phyloP scores from a whole-genome alignment of 2,888 invertebrate species.

The Megastigmus dorsalis region DNA sequence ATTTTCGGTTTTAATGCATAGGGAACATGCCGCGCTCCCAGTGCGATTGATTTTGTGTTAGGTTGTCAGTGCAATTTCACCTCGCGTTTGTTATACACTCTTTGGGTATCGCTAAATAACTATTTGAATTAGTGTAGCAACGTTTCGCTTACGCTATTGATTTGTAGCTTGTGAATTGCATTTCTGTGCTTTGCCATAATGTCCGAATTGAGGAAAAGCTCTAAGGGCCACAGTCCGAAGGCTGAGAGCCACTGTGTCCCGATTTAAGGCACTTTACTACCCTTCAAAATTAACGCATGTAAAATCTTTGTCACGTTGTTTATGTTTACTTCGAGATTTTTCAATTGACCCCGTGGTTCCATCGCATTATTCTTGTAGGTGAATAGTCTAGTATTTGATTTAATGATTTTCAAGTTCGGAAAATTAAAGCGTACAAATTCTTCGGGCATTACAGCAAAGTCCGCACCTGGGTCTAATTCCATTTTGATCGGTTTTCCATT shows the following conservation, averaged over 20 bases:
- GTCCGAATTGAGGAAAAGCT: background rate
- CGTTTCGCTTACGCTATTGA: too few species aligned
- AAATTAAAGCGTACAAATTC: constrained; percentile 27
- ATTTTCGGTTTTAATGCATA: background rate
- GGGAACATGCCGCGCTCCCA: background rate
- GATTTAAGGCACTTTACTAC: background rate
- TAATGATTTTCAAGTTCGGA: constrained; percentile 15
- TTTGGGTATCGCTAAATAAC: background rate
- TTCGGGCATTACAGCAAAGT: constrained; percentile 46
- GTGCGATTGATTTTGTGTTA: background rate
- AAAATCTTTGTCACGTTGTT: background rate
- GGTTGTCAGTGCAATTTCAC: background rate
- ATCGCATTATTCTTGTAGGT: constrained; percentile 40
- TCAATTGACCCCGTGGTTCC: constrained; percentile 19
- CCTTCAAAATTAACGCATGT: background rate
- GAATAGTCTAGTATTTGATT: constrained; percentile 15
- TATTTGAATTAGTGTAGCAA: background rate
- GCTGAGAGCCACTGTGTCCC: background rate
- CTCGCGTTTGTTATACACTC: background rate
- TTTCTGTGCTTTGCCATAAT: background rate
- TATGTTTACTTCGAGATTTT: background rate
- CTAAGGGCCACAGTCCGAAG: background rate
- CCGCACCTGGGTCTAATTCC: constrained; percentile 56
- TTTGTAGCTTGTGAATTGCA: background rate
- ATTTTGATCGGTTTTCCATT: constrained; percentile 4